phyloP scores from a whole-genome alignment of 2,113 vertebrate genomes.

The Rhinoderma darwinii region DNA sequence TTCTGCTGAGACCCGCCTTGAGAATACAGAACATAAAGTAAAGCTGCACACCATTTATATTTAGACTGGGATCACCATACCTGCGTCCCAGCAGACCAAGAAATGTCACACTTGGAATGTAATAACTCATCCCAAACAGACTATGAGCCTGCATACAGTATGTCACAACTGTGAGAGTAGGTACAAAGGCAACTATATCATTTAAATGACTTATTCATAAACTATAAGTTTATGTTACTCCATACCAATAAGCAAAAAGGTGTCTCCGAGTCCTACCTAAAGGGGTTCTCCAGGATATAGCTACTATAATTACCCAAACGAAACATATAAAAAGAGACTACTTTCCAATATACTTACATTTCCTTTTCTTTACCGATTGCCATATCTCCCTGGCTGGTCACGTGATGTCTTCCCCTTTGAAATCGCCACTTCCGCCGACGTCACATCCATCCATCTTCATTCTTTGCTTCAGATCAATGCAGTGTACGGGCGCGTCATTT shows the following conservation, averaged over 20 bases:
- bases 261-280: not conserved
- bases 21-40: constrained; percentile 45
- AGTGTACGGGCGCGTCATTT: too few species aligned
- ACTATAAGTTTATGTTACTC: not conserved
- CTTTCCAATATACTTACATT: too few species aligned
- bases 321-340: too few species aligned
- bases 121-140: constrained; percentile 6
- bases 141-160: not conserved
- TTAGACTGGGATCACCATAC: constrained; percentile 35
- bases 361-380: too few species aligned
- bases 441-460: too few species aligned
- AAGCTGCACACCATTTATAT: constrained; percentile 45
- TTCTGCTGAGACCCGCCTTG: constrained; percentile 40
- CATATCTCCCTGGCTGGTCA: too few species aligned
- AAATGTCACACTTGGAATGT: constrained; percentile 39
- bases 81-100: constrained; percentile 16
- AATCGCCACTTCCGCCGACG: too few species aligned
- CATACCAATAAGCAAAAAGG: not conserved
- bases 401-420: too few species aligned
- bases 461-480: too few species aligned
- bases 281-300: too few species aligned
- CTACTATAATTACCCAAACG: too few species aligned
- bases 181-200: not conserved
- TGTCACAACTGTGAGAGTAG: not conserved
- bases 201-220: not conserved